phyloP scores from a whole-genome alignment of 1,140 invertebrate species.

The Solen grandis region DNA sequence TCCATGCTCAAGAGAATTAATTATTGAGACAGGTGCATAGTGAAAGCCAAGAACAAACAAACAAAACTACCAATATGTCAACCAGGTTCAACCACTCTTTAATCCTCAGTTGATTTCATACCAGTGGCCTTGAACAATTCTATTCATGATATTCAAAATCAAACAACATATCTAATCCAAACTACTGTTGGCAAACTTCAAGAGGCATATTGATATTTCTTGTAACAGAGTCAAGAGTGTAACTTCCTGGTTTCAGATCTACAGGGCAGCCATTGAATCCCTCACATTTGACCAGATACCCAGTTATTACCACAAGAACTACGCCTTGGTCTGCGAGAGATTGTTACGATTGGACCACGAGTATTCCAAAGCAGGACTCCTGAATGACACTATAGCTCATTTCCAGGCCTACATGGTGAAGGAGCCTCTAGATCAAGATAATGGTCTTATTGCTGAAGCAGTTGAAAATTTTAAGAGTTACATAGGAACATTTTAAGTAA shows the following conservation, averaged over 20 bases:
- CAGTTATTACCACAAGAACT: conserved; percentile 77
- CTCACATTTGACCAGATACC: conserved; percentile 51
- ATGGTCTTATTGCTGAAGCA: conserved; percentile 58
- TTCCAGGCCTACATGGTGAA: conserved; percentile 67
- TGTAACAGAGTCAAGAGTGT: too few species aligned
- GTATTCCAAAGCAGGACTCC: conserved; percentile 53
- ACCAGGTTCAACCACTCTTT: too few species aligned
- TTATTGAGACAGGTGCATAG: too few species aligned
- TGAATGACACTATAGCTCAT: conserved; percentile 66
- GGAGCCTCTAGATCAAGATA: conserved; percentile 62
- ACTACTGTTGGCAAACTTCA: too few species aligned
- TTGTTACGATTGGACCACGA: conserved; percentile 58
- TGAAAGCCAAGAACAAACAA: too few species aligned
- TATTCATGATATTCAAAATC: too few species aligned
- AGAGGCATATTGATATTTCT: too few species aligned
- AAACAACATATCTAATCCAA: too few species aligned
- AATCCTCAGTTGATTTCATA: too few species aligned
- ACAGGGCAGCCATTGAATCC: conserved; percentile 59
- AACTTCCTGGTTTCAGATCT: conserved; percentile 69
- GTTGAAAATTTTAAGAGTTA: conserved; percentile 24
- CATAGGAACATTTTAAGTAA: not conserved
- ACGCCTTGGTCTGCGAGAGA: conserved; percentile 74
- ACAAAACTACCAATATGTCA: too few species aligned
- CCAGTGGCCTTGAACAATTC: too few species aligned
- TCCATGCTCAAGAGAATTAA: too few species aligned